Evolutionary conservation across 2,888 invertebrate species (phyloP).

Genomic region (Amphipoea oculea): DNA sequence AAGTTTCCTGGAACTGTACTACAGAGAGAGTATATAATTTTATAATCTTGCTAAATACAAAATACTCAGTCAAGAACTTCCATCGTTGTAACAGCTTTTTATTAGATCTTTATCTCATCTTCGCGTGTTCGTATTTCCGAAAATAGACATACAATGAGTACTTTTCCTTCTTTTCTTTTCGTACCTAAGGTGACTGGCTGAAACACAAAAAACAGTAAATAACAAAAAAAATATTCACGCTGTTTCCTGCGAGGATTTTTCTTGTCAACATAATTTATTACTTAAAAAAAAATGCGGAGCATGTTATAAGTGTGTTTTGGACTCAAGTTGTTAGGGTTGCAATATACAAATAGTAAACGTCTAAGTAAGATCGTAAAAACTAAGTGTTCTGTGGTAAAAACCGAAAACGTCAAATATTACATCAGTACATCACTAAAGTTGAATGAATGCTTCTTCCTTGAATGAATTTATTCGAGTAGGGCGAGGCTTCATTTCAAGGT

Average conservation of each 20-base stretch:
- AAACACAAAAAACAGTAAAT: neutral
- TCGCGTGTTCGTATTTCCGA: neutral
- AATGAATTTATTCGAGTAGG: conserved; percentile 62
- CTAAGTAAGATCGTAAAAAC: neutral
- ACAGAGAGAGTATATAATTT: neutral
- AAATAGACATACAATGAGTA: neutral
- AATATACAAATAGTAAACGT: neutral
- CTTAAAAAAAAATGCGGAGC: neutral
- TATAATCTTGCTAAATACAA: neutral
- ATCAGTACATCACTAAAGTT: conserved; percentile 49
- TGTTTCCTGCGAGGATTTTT: neutral
- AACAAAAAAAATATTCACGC: neutral
- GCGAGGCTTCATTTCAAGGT: conserved; percentile 72
- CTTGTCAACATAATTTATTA: neutral
- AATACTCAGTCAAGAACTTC: neutral
- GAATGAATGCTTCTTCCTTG: conserved; percentile 47
- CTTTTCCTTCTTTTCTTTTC: neutral
- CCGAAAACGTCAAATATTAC: conserved; percentile 34
- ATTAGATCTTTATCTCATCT: neutral
- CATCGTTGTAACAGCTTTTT: neutral
- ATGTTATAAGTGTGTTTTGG: neutral
- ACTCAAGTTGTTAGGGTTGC: conserved; percentile 17
- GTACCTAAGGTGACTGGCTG: neutral
- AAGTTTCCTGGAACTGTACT: neutral
- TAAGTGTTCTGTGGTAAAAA: no score